Percentiles rank a stretch among this genome's conserved stretches.
Evolutionary conservation across 2,113 vertebrate genomes (phyloP).

Genomic region (Lutjanus erythropterus): DNA sequence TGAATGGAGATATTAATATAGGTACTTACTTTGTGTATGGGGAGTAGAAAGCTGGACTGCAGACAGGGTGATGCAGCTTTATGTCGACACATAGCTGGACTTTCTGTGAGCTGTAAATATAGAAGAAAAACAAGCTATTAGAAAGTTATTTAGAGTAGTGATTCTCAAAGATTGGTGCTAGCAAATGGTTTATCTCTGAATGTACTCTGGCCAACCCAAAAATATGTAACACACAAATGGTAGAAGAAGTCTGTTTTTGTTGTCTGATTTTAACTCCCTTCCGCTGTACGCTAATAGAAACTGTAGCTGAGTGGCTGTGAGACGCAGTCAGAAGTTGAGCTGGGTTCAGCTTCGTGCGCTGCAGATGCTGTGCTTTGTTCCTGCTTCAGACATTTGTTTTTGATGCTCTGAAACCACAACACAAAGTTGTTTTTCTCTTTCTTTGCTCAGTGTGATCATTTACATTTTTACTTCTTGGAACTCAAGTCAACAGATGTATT

Average conservation of each 20-base stretch:
- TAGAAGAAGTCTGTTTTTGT: neutral
- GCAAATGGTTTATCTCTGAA: slow-evolving; percentile 21
- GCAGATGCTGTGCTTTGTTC: slow-evolving; percentile 24
- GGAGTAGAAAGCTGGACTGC: neutral
- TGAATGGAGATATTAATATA: neutral
- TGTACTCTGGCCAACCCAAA: slow-evolving; percentile 27
- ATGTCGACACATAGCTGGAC: neutral
- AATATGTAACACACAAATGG: neutral
- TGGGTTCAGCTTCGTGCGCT: slow-evolving; percentile 65
- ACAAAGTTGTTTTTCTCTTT: neutral
- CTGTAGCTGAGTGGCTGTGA: slow-evolving; percentile 5
- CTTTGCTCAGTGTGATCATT: slow-evolving; percentile 19
- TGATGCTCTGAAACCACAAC: slow-evolving; percentile 40
- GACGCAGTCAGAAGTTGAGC: slow-evolving; percentile 50
- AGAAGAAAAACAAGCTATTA: neutral
- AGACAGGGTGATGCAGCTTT: neutral
- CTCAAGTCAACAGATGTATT: neutral
- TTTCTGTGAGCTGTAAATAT: slow-evolving; percentile 20
- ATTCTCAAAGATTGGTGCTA: slow-evolving; percentile 14
- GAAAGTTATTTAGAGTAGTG: neutral
- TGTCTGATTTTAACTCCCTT: neutral
- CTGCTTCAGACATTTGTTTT: slow-evolving; percentile 22
- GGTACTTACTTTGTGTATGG: neutral
- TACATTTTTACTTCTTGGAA: neutral
- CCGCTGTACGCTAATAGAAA: neutral